These are phyloP conservation scores for Plagodis dolabraria DNA, from an alignment of 2,888 invertebrate genomes.

Conservation along the genomic window DNA sequence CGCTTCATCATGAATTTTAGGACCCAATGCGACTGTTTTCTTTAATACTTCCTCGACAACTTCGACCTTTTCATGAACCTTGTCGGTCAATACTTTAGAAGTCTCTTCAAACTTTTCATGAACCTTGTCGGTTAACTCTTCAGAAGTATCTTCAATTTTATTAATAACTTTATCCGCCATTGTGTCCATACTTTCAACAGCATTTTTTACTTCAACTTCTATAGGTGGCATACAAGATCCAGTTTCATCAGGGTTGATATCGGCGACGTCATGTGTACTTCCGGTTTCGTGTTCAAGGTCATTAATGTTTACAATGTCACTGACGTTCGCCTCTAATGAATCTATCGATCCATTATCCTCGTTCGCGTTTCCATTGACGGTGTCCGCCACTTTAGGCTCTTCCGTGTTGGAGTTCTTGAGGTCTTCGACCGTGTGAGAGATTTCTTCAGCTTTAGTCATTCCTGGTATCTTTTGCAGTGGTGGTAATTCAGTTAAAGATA, in stretches of 20 bases:
- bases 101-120: constrained; percentile 50
- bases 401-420: constrained; percentile 64
- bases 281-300: constrained; percentile 73
- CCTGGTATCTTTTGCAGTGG: constrained; percentile 72
- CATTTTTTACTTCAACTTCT: constrained; percentile 45
- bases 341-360: constrained; percentile 77
- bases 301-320: constrained; percentile 81
- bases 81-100: constrained; percentile 36
- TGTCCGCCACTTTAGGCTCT: constrained; percentile 48
- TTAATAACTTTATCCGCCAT: constrained; percentile 43
- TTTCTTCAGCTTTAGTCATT: constrained; percentile 64
- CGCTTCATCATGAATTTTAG: constrained; percentile 58
- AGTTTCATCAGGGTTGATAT: constrained; percentile 59
- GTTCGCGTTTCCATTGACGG: constrained; percentile 64
- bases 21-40: constrained; percentile 62
- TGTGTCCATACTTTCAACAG: constrained; percentile 55
- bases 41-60: constrained; percentile 68
- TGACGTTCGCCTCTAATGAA: constrained; percentile 81
- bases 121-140: constrained; percentile 42
- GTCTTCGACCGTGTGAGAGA: constrained; percentile 55
- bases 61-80: constrained; percentile 60
- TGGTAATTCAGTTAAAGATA: constrained; percentile 72
- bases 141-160: constrained; percentile 19
- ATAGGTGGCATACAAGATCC: constrained; percentile 33
- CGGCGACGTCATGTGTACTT: constrained; percentile 63